Evolutionary conservation across 2,888 invertebrate species (phyloP).

Genomic region (Octonoba sinensis): DNA sequence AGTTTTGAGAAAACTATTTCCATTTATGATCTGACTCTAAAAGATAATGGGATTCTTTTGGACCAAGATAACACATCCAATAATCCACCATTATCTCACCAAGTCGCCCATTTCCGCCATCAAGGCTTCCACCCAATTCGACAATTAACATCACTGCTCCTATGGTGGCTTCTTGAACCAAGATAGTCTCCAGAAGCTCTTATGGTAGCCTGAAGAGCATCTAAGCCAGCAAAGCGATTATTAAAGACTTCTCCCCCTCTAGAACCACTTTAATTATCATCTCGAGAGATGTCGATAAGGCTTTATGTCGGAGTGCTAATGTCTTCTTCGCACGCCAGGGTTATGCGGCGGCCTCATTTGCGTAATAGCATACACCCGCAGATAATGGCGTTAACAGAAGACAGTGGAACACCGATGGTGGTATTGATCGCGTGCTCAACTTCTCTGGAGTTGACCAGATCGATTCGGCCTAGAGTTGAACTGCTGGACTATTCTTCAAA

Average conservation of each 20-base stretch:
- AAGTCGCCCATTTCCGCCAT: neutral
- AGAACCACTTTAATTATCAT: constrained; percentile 46
- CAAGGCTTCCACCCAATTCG: constrained; percentile 15
- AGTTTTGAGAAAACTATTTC: no score
- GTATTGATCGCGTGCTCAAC: no score
- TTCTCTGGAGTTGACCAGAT: no score
- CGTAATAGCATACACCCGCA: neutral
- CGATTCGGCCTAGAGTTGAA: no score
- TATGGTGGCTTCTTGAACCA: neutral
- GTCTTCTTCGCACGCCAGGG: constrained; percentile 27
- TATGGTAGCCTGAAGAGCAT: constrained; percentile 25
- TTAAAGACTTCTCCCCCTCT: constrained; percentile 25
- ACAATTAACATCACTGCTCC: constrained; percentile 22
- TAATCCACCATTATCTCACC: constrained; percentile 1
- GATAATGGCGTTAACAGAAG: no score
- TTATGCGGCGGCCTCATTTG: neutral
- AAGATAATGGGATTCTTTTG: constrained; percentile 17
- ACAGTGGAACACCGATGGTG: no score
- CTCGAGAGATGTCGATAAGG: constrained; percentile 35
- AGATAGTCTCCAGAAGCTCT: constrained; percentile 28
- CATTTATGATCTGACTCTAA: no score
- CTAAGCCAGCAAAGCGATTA: constrained; percentile 12
- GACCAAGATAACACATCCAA: constrained; percentile 21
- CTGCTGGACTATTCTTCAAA: no score
- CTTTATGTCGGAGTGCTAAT: constrained; percentile 12